Percentiles rank a stretch among this genome's conserved stretches.
These are phyloP conservation scores for Zaprionus gabonicus DNA, from an alignment of 1,140 invertebrate genomes.

Conservation along the genomic window DNA sequence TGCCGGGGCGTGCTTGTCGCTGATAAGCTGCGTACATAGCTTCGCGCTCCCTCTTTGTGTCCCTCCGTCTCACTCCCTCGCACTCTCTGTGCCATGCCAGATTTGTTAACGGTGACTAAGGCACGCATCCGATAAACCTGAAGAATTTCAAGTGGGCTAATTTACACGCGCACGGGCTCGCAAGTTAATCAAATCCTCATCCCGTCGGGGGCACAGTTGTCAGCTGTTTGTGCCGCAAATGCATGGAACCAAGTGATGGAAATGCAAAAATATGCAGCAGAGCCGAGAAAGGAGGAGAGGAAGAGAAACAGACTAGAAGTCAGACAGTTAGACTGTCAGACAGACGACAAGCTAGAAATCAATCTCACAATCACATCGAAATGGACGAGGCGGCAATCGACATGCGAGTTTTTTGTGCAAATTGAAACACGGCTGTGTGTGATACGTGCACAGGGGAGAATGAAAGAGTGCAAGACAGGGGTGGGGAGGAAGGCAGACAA, in stretches of 20 bases:
- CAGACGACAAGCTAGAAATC: conserved; percentile 65
- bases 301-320: conserved; percentile 15
- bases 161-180: conserved; percentile 8
- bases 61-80: background rate
- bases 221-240: conserved; percentile 20
- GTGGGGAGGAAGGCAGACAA: conserved; percentile 27
- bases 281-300: background rate
- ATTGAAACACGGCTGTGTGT: conserved; percentile 73
- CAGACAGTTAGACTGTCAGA: conserved; percentile 2
- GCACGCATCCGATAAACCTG: conserved; percentile 12
- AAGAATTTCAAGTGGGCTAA: background rate
- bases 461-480: too few species aligned
- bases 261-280: conserved; percentile 62
- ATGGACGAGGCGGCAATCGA: conserved; percentile 66
- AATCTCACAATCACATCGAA: conserved; percentile 66
- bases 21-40: conserved; percentile 20
- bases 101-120: conserved; percentile 1
- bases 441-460: conserved; percentile 54
- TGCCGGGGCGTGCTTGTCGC: conserved; percentile 12
- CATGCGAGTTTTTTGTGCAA: conserved; percentile 75
- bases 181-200: conserved; percentile 54
- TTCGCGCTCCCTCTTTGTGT: background rate
- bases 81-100: background rate
- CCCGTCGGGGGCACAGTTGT: conserved; percentile 42
- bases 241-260: conserved; percentile 13